Evolutionary conservation across 1,140 invertebrate genomes (phyloP).

Genomic region (Procambarus virginalis): DNA sequence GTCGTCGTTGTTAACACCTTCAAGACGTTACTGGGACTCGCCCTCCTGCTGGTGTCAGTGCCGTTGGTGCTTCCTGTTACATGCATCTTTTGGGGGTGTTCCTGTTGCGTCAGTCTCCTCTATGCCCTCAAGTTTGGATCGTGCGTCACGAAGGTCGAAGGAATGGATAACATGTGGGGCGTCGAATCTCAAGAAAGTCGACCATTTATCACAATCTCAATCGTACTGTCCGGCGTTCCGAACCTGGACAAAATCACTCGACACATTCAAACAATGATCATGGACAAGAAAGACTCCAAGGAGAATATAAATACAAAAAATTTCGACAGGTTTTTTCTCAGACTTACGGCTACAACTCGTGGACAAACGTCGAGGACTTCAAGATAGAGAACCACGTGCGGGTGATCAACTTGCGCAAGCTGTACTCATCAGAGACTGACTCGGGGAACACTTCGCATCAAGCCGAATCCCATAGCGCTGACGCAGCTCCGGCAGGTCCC

Average conservation of each 20-base stretch:
- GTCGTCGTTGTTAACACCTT: background rate
- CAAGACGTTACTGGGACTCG: slow-evolving; percentile 12
- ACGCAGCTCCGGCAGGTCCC: background rate
- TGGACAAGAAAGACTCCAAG: slow-evolving; percentile 20
- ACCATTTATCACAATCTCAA: slow-evolving; percentile 51
- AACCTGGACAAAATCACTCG: slow-evolving; percentile 28
- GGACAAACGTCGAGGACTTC: slow-evolving; percentile 53
- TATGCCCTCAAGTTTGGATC: slow-evolving; percentile 26
- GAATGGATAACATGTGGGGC: slow-evolving; percentile 63
- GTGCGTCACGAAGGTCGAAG: slow-evolving; percentile 31
- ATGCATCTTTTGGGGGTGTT: slow-evolving; percentile 12
- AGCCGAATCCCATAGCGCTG: background rate
- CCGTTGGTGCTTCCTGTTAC: slow-evolving; percentile 23
- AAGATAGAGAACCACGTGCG: slow-evolving; percentile 58
- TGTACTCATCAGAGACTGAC: background rate
- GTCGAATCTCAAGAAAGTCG: slow-evolving; percentile 47
- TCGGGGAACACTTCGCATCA: background rate
- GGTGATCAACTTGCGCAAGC: background rate
- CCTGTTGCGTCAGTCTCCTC: background rate
- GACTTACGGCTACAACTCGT: slow-evolving; percentile 57
- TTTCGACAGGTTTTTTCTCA: slow-evolving; percentile 61
- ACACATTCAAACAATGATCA: slow-evolving; percentile 19
- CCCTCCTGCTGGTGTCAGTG: background rate
- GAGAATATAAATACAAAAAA: slow-evolving; percentile 48
- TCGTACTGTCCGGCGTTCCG: slow-evolving; percentile 37